A percentile compares a stretch with the other conserved stretches of the same genome.
These are phyloP conservation scores for Macrotis lagotis DNA, from an alignment of 2,113 vertebrate species.

Conservation along the genomic window DNA sequence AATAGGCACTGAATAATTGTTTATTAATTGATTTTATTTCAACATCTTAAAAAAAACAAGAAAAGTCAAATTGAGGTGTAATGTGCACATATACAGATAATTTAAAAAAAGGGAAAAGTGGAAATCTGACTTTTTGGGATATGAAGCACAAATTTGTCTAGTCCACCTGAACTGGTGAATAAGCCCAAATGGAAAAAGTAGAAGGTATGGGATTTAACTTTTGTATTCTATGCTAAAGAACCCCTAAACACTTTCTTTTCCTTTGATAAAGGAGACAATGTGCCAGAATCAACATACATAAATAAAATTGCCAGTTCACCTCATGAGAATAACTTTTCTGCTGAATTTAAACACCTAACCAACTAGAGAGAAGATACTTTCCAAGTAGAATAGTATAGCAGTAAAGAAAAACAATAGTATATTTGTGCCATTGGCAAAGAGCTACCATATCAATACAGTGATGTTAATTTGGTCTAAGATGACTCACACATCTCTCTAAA, in stretches of 20 bases:
- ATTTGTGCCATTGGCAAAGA: neutral
- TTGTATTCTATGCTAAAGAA: neutral
- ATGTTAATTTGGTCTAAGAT: neutral
- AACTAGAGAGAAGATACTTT: neutral
- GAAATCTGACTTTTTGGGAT: neutral
- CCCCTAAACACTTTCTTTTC: neutral
- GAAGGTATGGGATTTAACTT: neutral
- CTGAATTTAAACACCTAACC: neutral
- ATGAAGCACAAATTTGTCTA: neutral
- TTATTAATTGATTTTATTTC: neutral
- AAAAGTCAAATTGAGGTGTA: neutral
- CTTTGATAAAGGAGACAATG: neutral
- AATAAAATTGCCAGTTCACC: neutral
- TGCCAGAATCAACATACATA: neutral
- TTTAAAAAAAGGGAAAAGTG: neutral
- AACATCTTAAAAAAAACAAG: neutral
- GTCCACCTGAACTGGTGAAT: neutral
- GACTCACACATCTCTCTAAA: neutral
- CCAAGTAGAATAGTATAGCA: neutral
- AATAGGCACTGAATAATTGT: neutral
- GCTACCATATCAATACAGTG: neutral
- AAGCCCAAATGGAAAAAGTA: neutral
- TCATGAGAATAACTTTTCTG: neutral
- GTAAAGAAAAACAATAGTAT: neutral
- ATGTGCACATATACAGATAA: neutral